Evolutionary conservation across 2,113 vertebrate species (phyloP).

Genomic region (Nyctereutes procyonoides): DNA sequence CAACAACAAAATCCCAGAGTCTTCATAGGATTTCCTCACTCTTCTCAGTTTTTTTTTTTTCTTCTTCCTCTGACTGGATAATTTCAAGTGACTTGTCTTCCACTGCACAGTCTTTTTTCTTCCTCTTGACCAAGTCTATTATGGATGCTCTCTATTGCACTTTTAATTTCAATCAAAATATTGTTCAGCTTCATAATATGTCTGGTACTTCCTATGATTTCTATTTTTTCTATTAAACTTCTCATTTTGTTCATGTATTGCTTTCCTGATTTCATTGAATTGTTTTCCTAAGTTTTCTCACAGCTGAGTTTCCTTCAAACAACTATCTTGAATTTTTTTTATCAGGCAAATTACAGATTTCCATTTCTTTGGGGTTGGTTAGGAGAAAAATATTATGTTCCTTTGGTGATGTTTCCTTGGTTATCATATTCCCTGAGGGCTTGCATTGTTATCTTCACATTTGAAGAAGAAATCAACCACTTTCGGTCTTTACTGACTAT

Average conservation of each 20-base stretch:
- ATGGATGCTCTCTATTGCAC: neutral
- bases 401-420: neutral
- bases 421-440: neutral
- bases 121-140: neutral
- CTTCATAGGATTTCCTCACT: neutral
- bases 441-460: neutral
- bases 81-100: neutral
- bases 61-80: neutral
- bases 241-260: neutral
- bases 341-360: neutral
- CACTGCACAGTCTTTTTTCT: constrained; percentile 13
- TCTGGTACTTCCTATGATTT: neutral
- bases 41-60: neutral
- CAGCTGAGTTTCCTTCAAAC: neutral
- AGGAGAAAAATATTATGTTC: neutral
- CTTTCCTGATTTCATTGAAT: neutral
- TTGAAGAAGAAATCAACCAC: neutral
- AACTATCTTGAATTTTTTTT: neutral
- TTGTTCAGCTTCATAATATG: neutral
- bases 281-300: neutral
- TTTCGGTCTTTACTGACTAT: neutral
- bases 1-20: neutral
- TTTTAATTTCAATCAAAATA: neutral
- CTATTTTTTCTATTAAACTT: neutral
- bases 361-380: neutral